Percentiles rank a stretch among this genome's conserved stretches.
Conservation (phyloP, 1,140 invertebrate species). For the Planococcus citri region DNA sequence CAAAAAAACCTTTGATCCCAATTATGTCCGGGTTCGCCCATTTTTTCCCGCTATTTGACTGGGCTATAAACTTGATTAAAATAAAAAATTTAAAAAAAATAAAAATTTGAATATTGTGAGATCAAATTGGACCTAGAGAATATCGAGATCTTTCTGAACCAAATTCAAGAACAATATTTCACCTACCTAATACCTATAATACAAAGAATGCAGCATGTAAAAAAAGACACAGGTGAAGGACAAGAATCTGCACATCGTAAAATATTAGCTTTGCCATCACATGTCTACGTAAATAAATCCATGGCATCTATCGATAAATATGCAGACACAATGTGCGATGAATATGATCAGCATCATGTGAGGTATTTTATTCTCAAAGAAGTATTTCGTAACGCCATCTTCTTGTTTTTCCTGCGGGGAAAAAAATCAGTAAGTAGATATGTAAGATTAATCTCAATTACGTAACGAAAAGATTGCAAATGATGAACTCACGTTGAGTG, state of each 20-base stretch:
- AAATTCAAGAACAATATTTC: no score
- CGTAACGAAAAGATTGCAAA: not conserved
- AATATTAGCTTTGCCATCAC: constrained; percentile 87
- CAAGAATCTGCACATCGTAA: constrained; percentile 77
- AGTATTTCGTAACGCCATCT: constrained; percentile 77
- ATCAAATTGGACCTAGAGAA: no score
- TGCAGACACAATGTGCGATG: constrained; percentile 80
- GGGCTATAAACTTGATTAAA: no score
- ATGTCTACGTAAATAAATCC: constrained; percentile 86
- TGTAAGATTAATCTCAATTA: not conserved
- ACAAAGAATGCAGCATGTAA: constrained; percentile 89
- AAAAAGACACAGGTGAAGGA: constrained; percentile 97
- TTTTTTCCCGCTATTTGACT: no score
- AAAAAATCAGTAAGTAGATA: constrained; percentile 1
- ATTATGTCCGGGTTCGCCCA: no score
- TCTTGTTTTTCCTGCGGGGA: constrained; percentile 59
- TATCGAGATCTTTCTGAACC: no score
- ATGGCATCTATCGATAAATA: constrained; percentile 91
- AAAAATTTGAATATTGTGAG: no score
- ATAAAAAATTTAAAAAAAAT: no score
- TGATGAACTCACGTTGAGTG: constrained; percentile 53
- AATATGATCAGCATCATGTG: constrained; percentile 92
- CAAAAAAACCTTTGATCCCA: no score
- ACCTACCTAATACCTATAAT: constrained; percentile 33
- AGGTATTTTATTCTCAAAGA: constrained; percentile 89